Percentiles rank a stretch among this genome's conserved stretches.
Conservation (phyloP, 1,140 invertebrate genomes). For the Heliconius hermathena region DNA sequence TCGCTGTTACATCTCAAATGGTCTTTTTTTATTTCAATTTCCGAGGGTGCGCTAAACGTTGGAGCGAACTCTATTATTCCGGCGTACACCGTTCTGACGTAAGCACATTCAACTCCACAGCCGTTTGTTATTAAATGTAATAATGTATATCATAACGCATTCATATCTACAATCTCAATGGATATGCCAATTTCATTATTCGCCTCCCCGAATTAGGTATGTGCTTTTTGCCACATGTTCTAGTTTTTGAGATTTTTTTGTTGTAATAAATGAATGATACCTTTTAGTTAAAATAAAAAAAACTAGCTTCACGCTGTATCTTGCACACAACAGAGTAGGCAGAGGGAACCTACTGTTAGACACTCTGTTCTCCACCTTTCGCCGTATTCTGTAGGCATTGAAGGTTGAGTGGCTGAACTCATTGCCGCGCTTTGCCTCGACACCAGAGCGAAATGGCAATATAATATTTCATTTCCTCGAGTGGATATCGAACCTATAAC, state of each 20-base stretch:
- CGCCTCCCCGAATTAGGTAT: slow-evolving; percentile 26
- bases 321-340: too few relatives aligned
- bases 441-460: too few relatives aligned
- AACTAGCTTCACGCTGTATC: too few relatives aligned
- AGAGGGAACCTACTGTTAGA: too few relatives aligned
- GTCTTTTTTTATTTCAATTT: slow-evolving; percentile 80
- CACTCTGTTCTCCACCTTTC: too few relatives aligned
- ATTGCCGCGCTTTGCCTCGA: too few relatives aligned
- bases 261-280: neutral
- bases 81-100: slow-evolving; percentile 69
- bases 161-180: slow-evolving; percentile 79
- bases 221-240: slow-evolving; percentile 37
- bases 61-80: slow-evolving; percentile 78
- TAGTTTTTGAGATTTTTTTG: neutral
- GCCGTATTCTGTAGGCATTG: too few relatives aligned
- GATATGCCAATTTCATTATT: slow-evolving; percentile 73
- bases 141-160: slow-evolving; percentile 80
- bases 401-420: too few relatives aligned
- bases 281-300: neutral
- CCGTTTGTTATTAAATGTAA: slow-evolving; percentile 77
- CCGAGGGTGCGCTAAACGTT: slow-evolving; percentile 79
- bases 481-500: too few relatives aligned
- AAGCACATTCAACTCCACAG: slow-evolving; percentile 71
- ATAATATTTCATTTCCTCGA: too few relatives aligned
- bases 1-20: slow-evolving; percentile 79